Evolutionary conservation across 2,888 invertebrate genomes (phyloP), one percentile per base, ranked within the genome.

Genomic region (Perizoma flavofasciatum): DNA sequence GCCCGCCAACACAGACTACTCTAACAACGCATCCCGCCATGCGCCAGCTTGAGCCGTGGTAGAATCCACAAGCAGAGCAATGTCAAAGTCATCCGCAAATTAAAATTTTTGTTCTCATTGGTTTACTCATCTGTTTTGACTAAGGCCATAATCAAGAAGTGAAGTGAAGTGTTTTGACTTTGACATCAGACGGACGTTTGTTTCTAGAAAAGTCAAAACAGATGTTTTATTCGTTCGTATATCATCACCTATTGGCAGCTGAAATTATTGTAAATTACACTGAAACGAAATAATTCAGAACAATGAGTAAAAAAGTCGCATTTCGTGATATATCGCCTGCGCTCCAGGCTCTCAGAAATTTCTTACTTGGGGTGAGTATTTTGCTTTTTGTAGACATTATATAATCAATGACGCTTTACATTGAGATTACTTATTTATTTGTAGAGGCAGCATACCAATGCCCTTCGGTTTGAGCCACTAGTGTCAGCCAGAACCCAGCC

Each of bases 401-500:
- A 77, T 85, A 84, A 85, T 72, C 61, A 69, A 50, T 55, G 61
- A 60, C 8, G 32, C 60, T 50, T 55, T 63, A 41, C 55, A 45
- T 54, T 49, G 49, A 62, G 56, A 22, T 63, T 35, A 41, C 39
- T 43, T 43, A 10, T 58, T 66, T 73, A 63, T 53, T 74, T 81
- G 58, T 78, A 95, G 95, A 93, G 95, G 67, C 86, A 92, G 62
- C 93, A 94, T 73, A 93, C 86, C 1, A 88, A 91, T 59, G 93
- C 95, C 0, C 77, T 96, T 48, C 93, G 97, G 70, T 97, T 95
- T 75, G 94, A 94, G 67, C 94, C 95, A 40, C 82, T 91, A 4
- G 7, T 96, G 43, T 89, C 96, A 4, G 89, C 94, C 7, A 95
- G 98, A 73, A 96, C 96, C 54, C 97, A 97, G 79, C 97, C 97